These are phyloP conservation scores for Aquatica leii DNA, from an alignment of 2,888 invertebrate species.

Conservation along the genomic window DNA sequence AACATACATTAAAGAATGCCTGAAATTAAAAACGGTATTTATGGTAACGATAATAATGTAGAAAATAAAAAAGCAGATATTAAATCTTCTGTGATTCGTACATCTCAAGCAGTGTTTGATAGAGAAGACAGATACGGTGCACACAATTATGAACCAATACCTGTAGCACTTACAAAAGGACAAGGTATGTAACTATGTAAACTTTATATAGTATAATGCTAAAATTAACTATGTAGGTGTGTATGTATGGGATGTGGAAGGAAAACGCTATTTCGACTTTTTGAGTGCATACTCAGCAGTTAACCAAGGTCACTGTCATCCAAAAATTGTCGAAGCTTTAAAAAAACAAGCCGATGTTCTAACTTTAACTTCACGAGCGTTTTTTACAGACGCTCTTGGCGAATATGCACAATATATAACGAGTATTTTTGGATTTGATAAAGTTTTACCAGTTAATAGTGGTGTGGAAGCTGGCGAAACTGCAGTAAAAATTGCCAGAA, in stretches of 20 bases:
- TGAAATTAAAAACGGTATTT: too few species aligned
- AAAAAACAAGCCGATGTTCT: conserved; percentile 67
- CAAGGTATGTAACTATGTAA: conserved; percentile 80
- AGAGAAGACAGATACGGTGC: conserved; percentile 91
- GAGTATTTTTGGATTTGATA: conserved; percentile 76
- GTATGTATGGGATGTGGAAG: conserved; percentile 83
- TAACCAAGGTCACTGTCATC: conserved; percentile 84
- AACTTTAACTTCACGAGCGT: conserved; percentile 78
- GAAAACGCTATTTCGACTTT: conserved; percentile 80
- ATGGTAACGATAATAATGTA: too few species aligned
- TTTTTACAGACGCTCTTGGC: conserved; percentile 76
- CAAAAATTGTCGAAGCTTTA: conserved; percentile 71
- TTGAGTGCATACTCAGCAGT: conserved; percentile 83
- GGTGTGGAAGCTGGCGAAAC: conserved; percentile 84
- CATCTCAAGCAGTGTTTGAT: conserved; percentile 68
- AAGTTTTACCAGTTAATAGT: conserved; percentile 85
- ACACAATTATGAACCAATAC: conserved; percentile 95
- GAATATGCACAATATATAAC: conserved; percentile 78
- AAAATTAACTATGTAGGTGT: conserved; percentile 68
- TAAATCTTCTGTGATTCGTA: too few species aligned
- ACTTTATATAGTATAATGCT: too few species aligned
- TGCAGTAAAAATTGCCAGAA: conserved; percentile 78
- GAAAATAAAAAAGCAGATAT: too few species aligned
- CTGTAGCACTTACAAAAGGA: conserved; percentile 88
- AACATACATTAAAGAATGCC: too few species aligned